Base-by-base conservation (phyloP, 2,797 vertebrate genomes). In the Lagothrix lagotricha region DNA sequence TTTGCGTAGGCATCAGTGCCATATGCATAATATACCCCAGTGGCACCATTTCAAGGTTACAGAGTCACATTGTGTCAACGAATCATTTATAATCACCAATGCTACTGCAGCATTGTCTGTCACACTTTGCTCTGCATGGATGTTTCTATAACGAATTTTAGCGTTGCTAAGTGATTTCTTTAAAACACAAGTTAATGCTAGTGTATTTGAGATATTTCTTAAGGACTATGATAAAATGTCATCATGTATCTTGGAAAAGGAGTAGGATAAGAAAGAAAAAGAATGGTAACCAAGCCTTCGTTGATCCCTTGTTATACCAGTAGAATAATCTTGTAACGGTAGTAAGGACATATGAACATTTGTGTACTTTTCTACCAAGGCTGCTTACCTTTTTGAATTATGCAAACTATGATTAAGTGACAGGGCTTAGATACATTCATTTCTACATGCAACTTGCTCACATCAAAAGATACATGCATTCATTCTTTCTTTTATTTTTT, bases 41-140 rank as follows among this genome's bases (percentile, higher is more conserved):
- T 91, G 97, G 96, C 93, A 83, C 76, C 70, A 54, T 96, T 89
- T 97, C 96, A 96, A 98, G 98, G 94, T 97, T 95, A 77, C 72
- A 92, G 85, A 96, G 95, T 97, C 96, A 94, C 77, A 86, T 81
- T 97, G 94, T 92, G 91, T 50, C 93, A 90, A 85, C 0, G 2
- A 87, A 81, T 85, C 70, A 72, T 96, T 89, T 96, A 90, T 88
- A 96, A 96, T 87, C 50, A 75, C 64, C 58, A 36, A 54, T 61
- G 77, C 75, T 64, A 54, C 79, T 52, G 54, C 54, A 88, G 89
- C 87, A 79, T 22, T 84, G 95, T 94, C 87, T 96, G 75, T 80
- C 83, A 79, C 4, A 30, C 77, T 96, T 85, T 61, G 36, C 67
- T 94, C 85, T 94, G 83, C 80, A 61, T 22, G 77, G 64, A 70